phyloP scores from a whole-genome alignment of 2,888 invertebrate genomes.

The Steinernema hermaphroditum region DNA sequence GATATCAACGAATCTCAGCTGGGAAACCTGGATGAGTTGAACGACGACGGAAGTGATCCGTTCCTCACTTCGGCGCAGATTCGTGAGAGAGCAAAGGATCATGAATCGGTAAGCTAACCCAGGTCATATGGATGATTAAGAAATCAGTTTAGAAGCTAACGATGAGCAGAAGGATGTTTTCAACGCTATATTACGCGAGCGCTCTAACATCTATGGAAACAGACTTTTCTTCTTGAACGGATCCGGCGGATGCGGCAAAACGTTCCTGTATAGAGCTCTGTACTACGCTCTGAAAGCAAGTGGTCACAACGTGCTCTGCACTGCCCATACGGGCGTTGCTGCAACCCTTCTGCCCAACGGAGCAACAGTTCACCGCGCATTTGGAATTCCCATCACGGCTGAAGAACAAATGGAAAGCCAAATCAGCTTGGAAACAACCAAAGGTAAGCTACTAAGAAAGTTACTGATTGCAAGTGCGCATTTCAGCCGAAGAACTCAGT shows the following conservation, averaged over 20 bases:
- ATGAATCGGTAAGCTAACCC: too few relatives aligned
- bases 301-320: slow-evolving; percentile 10
- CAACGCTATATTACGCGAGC: too few relatives aligned
- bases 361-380: slow-evolving; percentile 22
- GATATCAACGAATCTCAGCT: too few relatives aligned
- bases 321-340: slow-evolving; percentile 28
- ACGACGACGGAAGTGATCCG: not conserved
- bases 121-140: too few relatives aligned
- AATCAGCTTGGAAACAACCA: not conserved
- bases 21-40: not conserved
- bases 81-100: too few relatives aligned
- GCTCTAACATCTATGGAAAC: too few relatives aligned
- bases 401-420: not conserved
- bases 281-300: slow-evolving; percentile 12
- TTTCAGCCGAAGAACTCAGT: too few relatives aligned
- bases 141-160: too few relatives aligned
- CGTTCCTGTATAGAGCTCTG: slow-evolving; percentile 12
- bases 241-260: slow-evolving; percentile 34
- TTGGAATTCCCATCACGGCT: slow-evolving; percentile 6
- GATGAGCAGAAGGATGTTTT: too few relatives aligned
- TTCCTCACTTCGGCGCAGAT: too few relatives aligned
- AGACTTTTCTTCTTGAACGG: slow-evolving; percentile 24
- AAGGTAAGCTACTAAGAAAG: too few relatives aligned
- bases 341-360: slow-evolving; percentile 27
- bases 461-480: too few relatives aligned